phyloP scores from a whole-genome alignment of 2,797 vertebrate species.

The Danio jaintianensis region DNA sequence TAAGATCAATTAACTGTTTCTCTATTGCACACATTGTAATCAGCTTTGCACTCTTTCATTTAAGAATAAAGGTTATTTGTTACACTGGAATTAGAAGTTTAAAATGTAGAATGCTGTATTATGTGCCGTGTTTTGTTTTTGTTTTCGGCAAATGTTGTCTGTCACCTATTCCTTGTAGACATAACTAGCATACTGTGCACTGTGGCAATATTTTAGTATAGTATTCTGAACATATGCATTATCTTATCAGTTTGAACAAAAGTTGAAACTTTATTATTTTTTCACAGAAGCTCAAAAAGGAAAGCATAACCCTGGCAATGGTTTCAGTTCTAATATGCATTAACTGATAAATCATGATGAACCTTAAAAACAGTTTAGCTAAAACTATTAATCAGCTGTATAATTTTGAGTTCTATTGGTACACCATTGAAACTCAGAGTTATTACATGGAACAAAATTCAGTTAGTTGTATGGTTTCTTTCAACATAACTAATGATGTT shows the following conservation, averaged over 20 bases:
- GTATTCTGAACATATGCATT: neutral
- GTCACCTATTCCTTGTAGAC: neutral
- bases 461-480: no score
- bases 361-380: neutral
- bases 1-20: neutral
- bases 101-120: neutral
- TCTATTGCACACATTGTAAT: neutral
- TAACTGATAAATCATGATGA: conserved; percentile 1
- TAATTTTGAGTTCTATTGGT: no score
- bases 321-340: neutral
- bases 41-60: no score
- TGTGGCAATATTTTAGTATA: neutral
- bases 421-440: no score
- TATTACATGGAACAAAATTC: no score
- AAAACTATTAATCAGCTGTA: no score
- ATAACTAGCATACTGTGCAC: neutral
- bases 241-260: no score
- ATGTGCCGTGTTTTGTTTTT: neutral
- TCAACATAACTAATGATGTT: no score
- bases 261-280: no score
- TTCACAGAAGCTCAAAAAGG: neutral
- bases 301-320: neutral
- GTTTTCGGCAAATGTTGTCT: neutral
- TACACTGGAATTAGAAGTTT: neutral
- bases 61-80: neutral